A percentile compares a stretch with the other conserved stretches of the same genome.
Conservation (phyloP, 2,113 vertebrate species). For the Amblyornis subalaris region DNA sequence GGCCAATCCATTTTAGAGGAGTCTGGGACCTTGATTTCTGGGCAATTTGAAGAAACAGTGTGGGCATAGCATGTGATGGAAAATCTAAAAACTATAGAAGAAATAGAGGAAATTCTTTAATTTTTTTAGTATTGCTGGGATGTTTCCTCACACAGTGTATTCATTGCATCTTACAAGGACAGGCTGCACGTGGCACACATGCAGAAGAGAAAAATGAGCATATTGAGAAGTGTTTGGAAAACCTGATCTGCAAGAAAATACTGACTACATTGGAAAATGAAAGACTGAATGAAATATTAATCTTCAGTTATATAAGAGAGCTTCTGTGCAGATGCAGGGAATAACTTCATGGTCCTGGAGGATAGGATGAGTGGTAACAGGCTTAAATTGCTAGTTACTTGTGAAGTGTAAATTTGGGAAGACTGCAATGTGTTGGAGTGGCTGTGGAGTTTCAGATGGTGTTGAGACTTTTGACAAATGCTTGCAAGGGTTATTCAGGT, state of each 20-base stretch:
- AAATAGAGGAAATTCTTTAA: neutral
- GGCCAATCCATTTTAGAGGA: neutral
- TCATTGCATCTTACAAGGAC: neutral
- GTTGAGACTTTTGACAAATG: neutral
- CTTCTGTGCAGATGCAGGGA: neutral
- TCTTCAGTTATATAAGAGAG: neutral
- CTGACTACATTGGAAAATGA: neutral
- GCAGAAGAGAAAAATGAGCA: neutral
- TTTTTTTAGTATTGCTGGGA: neutral
- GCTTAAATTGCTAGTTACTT: neutral
- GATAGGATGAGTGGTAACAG: neutral
- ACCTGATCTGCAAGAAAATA: neutral
- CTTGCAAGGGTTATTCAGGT: neutral
- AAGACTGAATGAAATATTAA: neutral
- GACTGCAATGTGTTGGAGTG: neutral
- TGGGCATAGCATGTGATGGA: neutral
- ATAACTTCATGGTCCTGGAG: neutral
- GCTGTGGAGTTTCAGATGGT: neutral
- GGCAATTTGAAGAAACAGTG: neutral
- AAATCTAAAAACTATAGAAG: neutral
- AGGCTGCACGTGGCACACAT: neutral
- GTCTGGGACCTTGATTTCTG: neutral
- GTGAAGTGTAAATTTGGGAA: neutral
- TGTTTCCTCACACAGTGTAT: neutral
- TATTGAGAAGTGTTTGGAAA: neutral